Conservation (phyloP, 2,113 vertebrate genomes). For the Channa maculata region DNA sequence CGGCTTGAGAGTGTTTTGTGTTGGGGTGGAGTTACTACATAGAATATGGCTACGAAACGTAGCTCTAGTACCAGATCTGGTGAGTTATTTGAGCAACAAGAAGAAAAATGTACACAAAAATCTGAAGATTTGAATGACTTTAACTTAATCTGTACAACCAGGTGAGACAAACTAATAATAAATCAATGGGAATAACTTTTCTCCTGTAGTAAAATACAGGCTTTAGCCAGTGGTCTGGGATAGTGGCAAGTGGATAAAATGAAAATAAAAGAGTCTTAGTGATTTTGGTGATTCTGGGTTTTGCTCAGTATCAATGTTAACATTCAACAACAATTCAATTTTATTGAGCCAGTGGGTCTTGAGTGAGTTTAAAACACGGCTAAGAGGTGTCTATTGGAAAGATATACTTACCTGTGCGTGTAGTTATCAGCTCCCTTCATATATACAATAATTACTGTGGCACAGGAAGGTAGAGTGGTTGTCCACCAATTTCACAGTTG, state of each 20-base stretch:
- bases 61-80: constrained; percentile 81
- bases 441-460: too few relatives aligned
- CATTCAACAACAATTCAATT: too few relatives aligned
- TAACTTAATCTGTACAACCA: too few relatives aligned
- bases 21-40: constrained; percentile 86
- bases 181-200: too few relatives aligned
- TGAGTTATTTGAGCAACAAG: constrained; percentile 65
- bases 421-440: neutral
- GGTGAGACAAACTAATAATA: too few relatives aligned
- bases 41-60: constrained; percentile 81
- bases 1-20: constrained; percentile 87
- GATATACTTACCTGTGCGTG: neutral
- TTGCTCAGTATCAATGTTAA: too few relatives aligned
- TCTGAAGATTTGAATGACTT: too few relatives aligned
- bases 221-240: neutral
- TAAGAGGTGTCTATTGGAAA: neutral
- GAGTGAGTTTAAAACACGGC: neutral
- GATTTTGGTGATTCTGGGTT: too few relatives aligned
- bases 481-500: too few relatives aligned
- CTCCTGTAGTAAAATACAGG: neutral
- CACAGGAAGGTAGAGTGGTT: too few relatives aligned
- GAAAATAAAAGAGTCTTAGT: neutral
- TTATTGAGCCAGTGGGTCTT: too few relatives aligned
- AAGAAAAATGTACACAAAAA: too few relatives aligned
- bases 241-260: neutral